Conservation (phyloP, 64 coral and sea anemone genomes). For the Platygyra sinensis region DNA sequence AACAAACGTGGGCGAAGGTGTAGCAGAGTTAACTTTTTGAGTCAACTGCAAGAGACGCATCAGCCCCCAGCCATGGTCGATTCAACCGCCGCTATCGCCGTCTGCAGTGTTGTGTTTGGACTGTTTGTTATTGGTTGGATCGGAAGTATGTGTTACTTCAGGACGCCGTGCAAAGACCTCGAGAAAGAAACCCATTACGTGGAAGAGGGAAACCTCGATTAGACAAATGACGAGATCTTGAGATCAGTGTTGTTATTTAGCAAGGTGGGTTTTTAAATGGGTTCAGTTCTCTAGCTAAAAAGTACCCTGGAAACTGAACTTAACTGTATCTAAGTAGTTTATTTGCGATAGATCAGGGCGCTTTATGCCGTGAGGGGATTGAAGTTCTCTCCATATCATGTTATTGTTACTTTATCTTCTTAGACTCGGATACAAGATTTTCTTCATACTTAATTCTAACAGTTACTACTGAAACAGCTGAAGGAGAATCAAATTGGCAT, state of each 20-base stretch:
- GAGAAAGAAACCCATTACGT: conserved; percentile 18
- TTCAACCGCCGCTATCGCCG: conserved; percentile 1
- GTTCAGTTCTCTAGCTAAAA: too few relatives aligned
- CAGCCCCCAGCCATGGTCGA: background rate
- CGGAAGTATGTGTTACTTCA: conserved; percentile 32
- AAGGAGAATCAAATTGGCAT: too few relatives aligned
- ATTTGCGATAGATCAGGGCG: too few relatives aligned
- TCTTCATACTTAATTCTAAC: too few relatives aligned
- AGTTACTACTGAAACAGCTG: too few relatives aligned
- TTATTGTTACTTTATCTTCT: too few relatives aligned
- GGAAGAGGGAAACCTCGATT: conserved; percentile 13
- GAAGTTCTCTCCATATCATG: too few relatives aligned
- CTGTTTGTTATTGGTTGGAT: conserved; percentile 5
- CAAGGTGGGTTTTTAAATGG: background rate
- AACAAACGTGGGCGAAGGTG: background rate
- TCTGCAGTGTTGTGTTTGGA: conserved; percentile 8
- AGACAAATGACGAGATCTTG: background rate
- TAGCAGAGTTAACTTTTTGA: background rate
- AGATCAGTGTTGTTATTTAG: background rate
- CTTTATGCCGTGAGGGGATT: too few relatives aligned
- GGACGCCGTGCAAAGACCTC: conserved; percentile 1
- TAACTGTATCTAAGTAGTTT: too few relatives aligned
- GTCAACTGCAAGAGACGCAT: background rate
- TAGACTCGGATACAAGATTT: too few relatives aligned
- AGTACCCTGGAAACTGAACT: too few relatives aligned